Evolutionary conservation across 2,113 vertebrate species (phyloP).

Genomic region (Chaetodon auriga): DNA sequence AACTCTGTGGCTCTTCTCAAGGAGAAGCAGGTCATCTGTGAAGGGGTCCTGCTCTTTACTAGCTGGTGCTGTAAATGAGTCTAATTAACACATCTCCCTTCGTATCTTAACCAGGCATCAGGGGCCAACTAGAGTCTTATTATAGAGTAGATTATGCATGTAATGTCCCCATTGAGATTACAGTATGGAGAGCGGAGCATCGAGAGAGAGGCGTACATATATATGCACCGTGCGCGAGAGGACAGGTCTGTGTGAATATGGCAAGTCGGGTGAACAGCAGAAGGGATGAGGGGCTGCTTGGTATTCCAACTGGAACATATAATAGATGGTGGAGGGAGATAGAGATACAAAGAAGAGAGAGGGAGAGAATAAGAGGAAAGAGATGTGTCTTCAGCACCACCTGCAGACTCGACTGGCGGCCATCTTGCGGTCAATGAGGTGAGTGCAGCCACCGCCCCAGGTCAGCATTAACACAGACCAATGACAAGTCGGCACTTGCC

Average conservation of each 20-base stretch:
- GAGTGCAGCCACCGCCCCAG: conserved; percentile 66
- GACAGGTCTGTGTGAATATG: conserved; percentile 28
- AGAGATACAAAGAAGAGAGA: conserved; percentile 53
- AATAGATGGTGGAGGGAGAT: conserved; percentile 68
- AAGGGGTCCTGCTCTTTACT: conserved; percentile 75
- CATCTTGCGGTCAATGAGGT: conserved; percentile 82
- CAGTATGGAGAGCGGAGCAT: conserved; percentile 53
- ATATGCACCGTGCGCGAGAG: conserved; percentile 34
- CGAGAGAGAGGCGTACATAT: conserved; percentile 26
- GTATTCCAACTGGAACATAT: conserved; percentile 57
- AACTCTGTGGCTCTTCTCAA: conserved; percentile 61
- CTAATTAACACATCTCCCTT: conserved; percentile 79
- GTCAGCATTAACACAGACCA: conserved; percentile 81
- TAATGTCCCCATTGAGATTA: conserved; percentile 74
- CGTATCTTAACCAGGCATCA: conserved; percentile 68
- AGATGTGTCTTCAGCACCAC: conserved; percentile 69
- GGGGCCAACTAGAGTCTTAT: conserved; percentile 70
- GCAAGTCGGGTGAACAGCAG: neutral
- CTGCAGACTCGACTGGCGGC: conserved; percentile 74
- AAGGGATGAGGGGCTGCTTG: conserved; percentile 60
- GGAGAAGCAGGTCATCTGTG: conserved; percentile 75
- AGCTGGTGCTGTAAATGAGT: conserved; percentile 70
- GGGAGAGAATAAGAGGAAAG: conserved; percentile 39
- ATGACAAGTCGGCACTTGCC: conserved; percentile 80
- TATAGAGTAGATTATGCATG: conserved; percentile 78